Base-by-base conservation (phyloP, 2,797 vertebrate species). In the Bovichtus diacanthus region DNA sequence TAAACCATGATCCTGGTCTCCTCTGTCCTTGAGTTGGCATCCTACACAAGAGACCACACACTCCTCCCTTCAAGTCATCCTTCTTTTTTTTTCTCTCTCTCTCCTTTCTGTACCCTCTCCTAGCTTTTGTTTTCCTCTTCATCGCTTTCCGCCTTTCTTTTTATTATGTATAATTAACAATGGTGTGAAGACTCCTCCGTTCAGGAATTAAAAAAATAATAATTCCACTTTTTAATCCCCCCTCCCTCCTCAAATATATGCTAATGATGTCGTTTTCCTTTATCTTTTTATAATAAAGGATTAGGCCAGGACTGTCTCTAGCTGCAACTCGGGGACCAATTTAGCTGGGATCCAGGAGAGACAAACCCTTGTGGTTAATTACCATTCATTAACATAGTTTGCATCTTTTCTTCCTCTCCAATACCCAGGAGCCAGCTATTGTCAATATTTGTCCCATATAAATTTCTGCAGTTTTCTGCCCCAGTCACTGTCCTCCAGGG, bases 231-330 rank as follows among this genome's bases (percentile, higher is more conserved):
- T 94, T 93, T 93, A 92, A 92, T 93, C 90, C 92, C 86, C 85
- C 86, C 92, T 73, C 87, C 85, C 83, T 69, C 74, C 88, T 89
- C 88, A 90, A 90, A 91, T 93, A 91, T 95, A 96, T 96, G 95
- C 94, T 94, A 96, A 95, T 96, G 91, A 95, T 86, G 94, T 92
- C 92, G 87, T 95, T 94, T 95, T 95, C 94, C 94, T 95, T 96
- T 95, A 94, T 95, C 94, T 95, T 95, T 95, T 94, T 95, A 92
- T 95, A 95, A 96, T 95, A 95, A 95, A 95, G 95, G 95, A 95
- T 96, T 95, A 95, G 89, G 90, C 91, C 91, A 94, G 94, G 94
- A 95, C 94, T 91, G 92, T 95, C 91, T 95, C 94, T 92, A 49
- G 86, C 93, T 91, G 94, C 93, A 96, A 93, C 95, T 95, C 91